phyloP scores from a whole-genome alignment of 2,888 invertebrate genomes.

The Tanytarsus gracilentus region DNA sequence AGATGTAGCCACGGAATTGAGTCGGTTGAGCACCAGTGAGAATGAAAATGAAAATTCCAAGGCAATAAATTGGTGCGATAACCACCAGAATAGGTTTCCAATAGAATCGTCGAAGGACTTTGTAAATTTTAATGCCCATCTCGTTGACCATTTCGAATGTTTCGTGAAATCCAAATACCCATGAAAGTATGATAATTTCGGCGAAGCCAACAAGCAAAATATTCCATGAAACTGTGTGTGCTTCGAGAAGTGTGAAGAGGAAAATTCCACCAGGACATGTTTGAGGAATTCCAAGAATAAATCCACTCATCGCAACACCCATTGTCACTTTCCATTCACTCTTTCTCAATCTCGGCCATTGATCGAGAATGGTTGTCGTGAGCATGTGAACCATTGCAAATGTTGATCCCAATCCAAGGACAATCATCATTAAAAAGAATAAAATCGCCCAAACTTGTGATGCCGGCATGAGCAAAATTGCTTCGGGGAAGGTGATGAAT shows the following conservation, averaged over 20 bases:
- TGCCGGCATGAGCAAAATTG: slow-evolving; percentile 59
- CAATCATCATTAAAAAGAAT: slow-evolving; percentile 64
- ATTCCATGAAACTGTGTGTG: slow-evolving; percentile 70
- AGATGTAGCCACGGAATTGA: slow-evolving; percentile 50
- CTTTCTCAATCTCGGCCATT: slow-evolving; percentile 53
- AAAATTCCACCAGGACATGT: slow-evolving; percentile 67
- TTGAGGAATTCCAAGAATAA: slow-evolving; percentile 63
- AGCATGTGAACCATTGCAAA: slow-evolving; percentile 64
- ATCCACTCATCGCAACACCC: slow-evolving; percentile 54
- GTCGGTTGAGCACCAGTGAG: slow-evolving; percentile 57
- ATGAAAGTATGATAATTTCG: slow-evolving; percentile 53
- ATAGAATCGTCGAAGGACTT: slow-evolving; percentile 49
- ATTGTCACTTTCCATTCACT: slow-evolving; percentile 45
- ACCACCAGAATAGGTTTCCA: slow-evolving; percentile 68
- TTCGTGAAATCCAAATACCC: slow-evolving; percentile 58
- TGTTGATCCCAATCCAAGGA: slow-evolving; percentile 61
- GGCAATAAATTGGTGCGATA: slow-evolving; percentile 56
- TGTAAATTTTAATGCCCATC: slow-evolving; percentile 58
- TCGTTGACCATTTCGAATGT: slow-evolving; percentile 50
- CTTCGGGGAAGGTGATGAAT: slow-evolving; percentile 69
- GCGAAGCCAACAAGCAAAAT: slow-evolving; percentile 62
- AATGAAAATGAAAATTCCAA: slow-evolving; percentile 62
- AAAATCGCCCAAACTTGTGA: slow-evolving; percentile 60
- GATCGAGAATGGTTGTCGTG: slow-evolving; percentile 58
- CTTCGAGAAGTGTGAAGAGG: slow-evolving; percentile 62